Base-by-base conservation (phyloP, 2,888 invertebrate genomes). In the Apamea anceps region DNA sequence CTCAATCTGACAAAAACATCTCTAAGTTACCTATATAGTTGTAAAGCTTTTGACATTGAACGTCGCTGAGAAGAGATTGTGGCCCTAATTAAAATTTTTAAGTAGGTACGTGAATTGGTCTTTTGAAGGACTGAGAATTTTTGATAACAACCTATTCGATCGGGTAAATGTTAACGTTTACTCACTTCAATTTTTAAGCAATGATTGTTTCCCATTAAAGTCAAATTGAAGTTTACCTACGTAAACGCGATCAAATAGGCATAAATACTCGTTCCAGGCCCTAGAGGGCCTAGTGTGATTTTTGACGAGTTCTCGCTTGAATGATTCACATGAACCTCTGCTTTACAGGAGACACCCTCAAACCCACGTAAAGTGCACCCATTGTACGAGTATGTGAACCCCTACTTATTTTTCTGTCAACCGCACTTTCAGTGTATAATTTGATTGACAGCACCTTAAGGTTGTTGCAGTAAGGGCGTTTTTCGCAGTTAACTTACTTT, bases 331-430 rank as follows among this genome's bases (percentile, higher is more conserved):
- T 18, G 8, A 1, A 45, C 57, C 7, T 60, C 62, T 37, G 3
- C 10, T 48, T 37, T 32, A 32, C 42, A 81, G 13, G 21, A 21
- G 4, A 37, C 4, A 12, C 37, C 15, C 21, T 32, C 28, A 28
- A 32, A 32, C 5, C n/a, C 2, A 13, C 21, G 4, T 51, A 54
- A 83, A 83, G 67, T 77, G 66, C 67, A 68, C 45, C 8, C 13
- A 68, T 66, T 62, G 28, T 84, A n/a, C n/a, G n/a, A n/a, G n/a
- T n/a, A 51, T 28, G 28, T 68, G 5, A 25, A 18, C 54, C 72
- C 45, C 63, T 18, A 54, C 54, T 42, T 66, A 57, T 68, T 68
- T 37, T n/a, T 15, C 28, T 65, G 42, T 60, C 32, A 60, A 45
- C 28, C 7, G 0, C 15, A 67, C 5, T 15, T 66, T 10, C 5